Percentiles rank a stretch among this genome's conserved stretches.
Evolutionary conservation across 2,888 invertebrate genomes (phyloP).

Genomic region (Apeira syringaria): DNA sequence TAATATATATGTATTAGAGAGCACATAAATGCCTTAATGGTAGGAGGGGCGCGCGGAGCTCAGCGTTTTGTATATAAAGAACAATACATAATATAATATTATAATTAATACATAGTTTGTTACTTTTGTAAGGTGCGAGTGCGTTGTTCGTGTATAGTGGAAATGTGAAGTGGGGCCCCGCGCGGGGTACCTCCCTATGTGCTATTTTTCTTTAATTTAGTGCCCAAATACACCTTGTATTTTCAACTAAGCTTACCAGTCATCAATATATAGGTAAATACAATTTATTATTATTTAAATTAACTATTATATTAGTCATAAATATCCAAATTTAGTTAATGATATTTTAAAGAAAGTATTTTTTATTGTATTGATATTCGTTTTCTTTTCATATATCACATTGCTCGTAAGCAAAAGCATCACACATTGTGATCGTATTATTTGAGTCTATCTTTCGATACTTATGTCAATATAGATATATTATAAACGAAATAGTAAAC

Average conservation of each 20-base stretch:
- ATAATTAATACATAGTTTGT: conserved; percentile 72
- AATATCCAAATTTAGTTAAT: conserved; percentile 83
- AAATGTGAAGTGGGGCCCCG: conserved; percentile 45
- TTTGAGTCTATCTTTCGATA: conserved; percentile 55
- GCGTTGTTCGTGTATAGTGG: conserved; percentile 61
- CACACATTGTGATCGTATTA: conserved; percentile 67
- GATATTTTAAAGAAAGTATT: conserved; percentile 62
- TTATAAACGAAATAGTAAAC: conserved; percentile 33
- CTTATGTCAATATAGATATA: conserved; percentile 4
- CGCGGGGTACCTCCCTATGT: conserved; percentile 52
- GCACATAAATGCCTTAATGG: conserved; percentile 66
- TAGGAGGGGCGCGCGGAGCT: conserved; percentile 62
- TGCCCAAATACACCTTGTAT: conserved; percentile 76
- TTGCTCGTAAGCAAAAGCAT: conserved; percentile 71
- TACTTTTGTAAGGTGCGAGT: conserved; percentile 76
- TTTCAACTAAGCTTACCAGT: conserved; percentile 81
- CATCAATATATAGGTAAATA: conserved; percentile 79
- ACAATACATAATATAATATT: conserved; percentile 67
- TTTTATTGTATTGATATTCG: conserved; percentile 61
- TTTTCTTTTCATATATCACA: conserved; percentile 61
- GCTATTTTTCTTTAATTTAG: conserved; percentile 74
- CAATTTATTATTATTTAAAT: conserved; percentile 77
- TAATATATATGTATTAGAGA: conserved; percentile 61
- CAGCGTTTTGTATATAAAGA: conserved; percentile 75
- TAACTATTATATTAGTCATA: conserved; percentile 81